These are phyloP conservation scores for Epistrophe grossulariae DNA, from an alignment of 2,888 invertebrate species.

Conservation along the genomic window DNA sequence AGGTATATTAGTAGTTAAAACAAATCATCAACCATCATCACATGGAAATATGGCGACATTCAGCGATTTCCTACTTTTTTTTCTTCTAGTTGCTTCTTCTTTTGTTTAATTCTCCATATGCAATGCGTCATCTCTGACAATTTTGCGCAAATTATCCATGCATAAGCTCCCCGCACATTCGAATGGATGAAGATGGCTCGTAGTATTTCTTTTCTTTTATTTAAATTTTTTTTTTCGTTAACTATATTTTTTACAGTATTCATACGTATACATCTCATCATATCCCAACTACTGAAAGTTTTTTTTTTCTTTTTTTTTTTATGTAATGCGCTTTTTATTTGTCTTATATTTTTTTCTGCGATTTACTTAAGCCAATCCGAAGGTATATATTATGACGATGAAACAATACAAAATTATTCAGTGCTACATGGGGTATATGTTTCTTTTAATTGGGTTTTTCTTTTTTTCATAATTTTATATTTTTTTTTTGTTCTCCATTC, in stretches of 20 bases:
- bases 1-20: slow-evolving; percentile 20
- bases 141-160: slow-evolving; percentile 67
- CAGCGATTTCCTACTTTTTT: slow-evolving; percentile 42
- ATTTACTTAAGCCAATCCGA: slow-evolving; percentile 34
- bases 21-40: slow-evolving; percentile 49
- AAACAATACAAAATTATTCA: slow-evolving; percentile 37
- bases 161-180: slow-evolving; percentile 67
- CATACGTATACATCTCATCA: not conserved
- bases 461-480: slow-evolving; percentile 42
- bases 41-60: slow-evolving; percentile 28
- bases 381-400: slow-evolving; percentile 29
- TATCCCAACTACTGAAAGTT: slow-evolving; percentile 11
- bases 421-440: slow-evolving; percentile 63
- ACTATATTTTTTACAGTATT: not conserved
- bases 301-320: slow-evolving; percentile 17
- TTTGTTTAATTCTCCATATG: slow-evolving; percentile 63
- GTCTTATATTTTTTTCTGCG: slow-evolving; percentile 16
- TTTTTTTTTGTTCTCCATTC: slow-evolving; percentile 42
- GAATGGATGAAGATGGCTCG: slow-evolving; percentile 47
- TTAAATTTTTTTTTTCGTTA: not conserved
- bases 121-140: slow-evolving; percentile 69
- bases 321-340: slow-evolving; percentile 37
- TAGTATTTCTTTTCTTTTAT: slow-evolving; percentile 33
- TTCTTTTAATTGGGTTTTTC: slow-evolving; percentile 44
- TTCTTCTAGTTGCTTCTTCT: slow-evolving; percentile 43